Evolutionary conservation across 2,888 invertebrate species (phyloP).

Genomic region (Campoletis raptor): DNA sequence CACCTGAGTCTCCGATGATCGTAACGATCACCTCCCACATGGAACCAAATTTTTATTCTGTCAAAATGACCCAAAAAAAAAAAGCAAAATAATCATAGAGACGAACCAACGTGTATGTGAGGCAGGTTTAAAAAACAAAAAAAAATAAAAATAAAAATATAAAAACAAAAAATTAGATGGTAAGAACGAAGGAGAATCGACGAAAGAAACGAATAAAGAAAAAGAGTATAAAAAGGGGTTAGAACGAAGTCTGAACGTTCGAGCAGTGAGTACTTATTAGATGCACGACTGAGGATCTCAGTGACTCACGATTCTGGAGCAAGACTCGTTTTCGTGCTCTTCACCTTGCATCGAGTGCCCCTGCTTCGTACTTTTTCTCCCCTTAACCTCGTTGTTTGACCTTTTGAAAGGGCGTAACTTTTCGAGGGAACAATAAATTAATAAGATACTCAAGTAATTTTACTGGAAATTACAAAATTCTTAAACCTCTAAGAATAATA

Average conservation of each 20-base stretch:
- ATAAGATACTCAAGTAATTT: background rate
- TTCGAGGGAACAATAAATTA: background rate
- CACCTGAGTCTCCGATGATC: constrained; percentile 66
- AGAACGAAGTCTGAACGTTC: constrained; percentile 27
- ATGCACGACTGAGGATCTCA: constrained; percentile 73
- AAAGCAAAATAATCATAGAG: constrained; percentile 53
- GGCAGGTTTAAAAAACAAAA: constrained; percentile 15
- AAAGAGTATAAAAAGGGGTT: constrained; percentile 30
- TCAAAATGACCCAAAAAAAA: constrained; percentile 49
- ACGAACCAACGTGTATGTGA: background rate
- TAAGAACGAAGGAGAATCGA: constrained; percentile 38
- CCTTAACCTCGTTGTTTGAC: background rate
- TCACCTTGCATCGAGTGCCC: background rate
- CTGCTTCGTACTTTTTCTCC: background rate
- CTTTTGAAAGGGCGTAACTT: background rate
- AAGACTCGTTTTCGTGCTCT: constrained; percentile 70
- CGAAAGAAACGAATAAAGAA: constrained; percentile 21
- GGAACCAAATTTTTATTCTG: constrained; percentile 76
- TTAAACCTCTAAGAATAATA: background rate
- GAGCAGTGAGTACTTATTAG: constrained; percentile 73
- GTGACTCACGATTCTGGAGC: constrained; percentile 77
- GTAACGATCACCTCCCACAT: constrained; percentile 82
- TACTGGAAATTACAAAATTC: background rate
- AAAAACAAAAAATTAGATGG: constrained; percentile 43
- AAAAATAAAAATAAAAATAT: constrained; percentile 27